Evolutionary conservation across 2,113 vertebrate genomes (phyloP).

Genomic region (Eolophus roseicapilla): DNA sequence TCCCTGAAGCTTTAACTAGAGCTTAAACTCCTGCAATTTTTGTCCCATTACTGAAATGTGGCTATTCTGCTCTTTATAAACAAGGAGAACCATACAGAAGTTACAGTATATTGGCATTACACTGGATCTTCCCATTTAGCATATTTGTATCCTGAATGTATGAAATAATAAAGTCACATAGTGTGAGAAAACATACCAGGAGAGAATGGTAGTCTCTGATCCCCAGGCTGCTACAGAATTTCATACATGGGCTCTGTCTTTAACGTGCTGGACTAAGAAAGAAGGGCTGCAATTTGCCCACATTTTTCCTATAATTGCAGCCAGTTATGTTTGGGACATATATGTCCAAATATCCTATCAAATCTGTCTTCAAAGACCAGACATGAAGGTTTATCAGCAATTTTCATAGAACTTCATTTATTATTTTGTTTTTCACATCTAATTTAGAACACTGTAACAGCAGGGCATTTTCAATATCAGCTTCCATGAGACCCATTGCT

Average conservation of each 20-base stretch:
- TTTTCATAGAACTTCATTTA: neutral
- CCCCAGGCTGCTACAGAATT: neutral
- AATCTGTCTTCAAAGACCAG: neutral
- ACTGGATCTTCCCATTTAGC: neutral
- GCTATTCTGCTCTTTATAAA: neutral
- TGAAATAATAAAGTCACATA: neutral
- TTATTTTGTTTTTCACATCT: neutral
- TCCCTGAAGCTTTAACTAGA: neutral
- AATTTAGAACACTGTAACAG: neutral
- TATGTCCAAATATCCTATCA: neutral
- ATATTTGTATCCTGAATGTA: neutral
- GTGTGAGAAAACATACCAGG: rapidly evolving
- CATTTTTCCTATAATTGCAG: neutral
- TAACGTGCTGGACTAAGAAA: neutral
- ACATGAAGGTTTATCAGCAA: neutral
- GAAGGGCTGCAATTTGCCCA: neutral
- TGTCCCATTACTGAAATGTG: neutral
- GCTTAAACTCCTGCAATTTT: neutral
- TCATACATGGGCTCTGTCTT: rapidly evolving
- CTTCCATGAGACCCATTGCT: neutral
- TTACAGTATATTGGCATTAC: neutral
- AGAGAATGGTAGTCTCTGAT: neutral
- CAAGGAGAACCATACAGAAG: neutral
- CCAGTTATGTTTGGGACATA: neutral
- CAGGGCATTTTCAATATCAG: neutral